Base-by-base conservation (phyloP, 2,113 vertebrate genomes). In the Hippopotamus amphibius region DNA sequence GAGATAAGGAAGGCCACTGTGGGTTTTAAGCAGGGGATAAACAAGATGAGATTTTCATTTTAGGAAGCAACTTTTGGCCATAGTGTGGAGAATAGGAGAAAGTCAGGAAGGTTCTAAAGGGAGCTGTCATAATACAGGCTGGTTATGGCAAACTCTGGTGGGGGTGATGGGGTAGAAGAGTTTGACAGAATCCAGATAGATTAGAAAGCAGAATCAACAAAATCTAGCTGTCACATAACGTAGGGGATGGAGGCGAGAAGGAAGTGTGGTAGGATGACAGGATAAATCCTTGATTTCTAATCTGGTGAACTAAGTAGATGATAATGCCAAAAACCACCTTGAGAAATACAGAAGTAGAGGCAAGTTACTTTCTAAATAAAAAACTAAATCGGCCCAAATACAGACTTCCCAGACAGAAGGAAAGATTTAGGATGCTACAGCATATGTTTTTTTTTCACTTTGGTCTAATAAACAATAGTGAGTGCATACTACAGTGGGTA, bases 381-480 rank as follows among this genome's bases (percentile, higher is more conserved):
- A 97, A 93, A 81, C 8, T 14, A 85, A 86, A 88, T 90, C 26
- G 15, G 13, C 80, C 61, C 41, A 82, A 95, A 89, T 11, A 48
- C 13, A 33, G 72, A 93, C 46, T 41, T 89, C 28, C 21, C 11
- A 59, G 30, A 87, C 26, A 93, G 30, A 93, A 81, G 90, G 43
- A 90, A 92, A 86, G 61, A 95, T 97, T 97, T 92, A 79, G 90
- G 80, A 97, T 94, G 15, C 66, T 92, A 83, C 26, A 76, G 37
- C 46, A 53, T 84, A 68, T 46, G 41, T 80, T 88, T 61, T 97
- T 95, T 97, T 96, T 96, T 69, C 53, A 82, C 33, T 92, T 84
- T 16, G 71, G 16, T 84, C 61, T 95, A 91, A 91, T 84, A 96
- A 96, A 83, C 87, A 74, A 81, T 85, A 69, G 37, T 66, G 68